Evolutionary conservation across 2,113 vertebrate genomes (phyloP).

Genomic region (Notothenia coriiceps): DNA sequence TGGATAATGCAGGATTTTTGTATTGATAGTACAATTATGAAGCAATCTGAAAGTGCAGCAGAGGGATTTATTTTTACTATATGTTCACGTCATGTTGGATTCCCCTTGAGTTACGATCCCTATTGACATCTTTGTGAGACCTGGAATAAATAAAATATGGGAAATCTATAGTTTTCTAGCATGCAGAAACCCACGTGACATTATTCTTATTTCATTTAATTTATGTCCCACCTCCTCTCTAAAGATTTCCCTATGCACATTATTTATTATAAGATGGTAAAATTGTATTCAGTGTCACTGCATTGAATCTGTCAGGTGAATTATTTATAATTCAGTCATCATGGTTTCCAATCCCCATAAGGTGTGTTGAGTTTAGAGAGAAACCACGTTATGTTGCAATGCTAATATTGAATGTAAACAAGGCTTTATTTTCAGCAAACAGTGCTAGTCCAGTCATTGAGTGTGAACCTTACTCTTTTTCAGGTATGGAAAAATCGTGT

Average conservation of each 20-base stretch:
- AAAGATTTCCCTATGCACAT: conserved; percentile 27
- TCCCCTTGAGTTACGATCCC: conserved; percentile 28
- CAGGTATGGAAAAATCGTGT: conserved; percentile 95
- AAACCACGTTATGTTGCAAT: background rate
- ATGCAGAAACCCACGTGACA: conserved; percentile 22
- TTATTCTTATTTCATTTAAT: conserved; percentile 34
- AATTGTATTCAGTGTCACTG: conserved; percentile 41
- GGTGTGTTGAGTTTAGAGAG: conserved; percentile 1
- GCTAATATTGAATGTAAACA: conserved; percentile 11
- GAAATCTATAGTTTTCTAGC: conserved; percentile 38
- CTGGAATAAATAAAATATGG: conserved; percentile 27
- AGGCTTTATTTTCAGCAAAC: background rate
- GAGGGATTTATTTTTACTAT: conserved; percentile 1
- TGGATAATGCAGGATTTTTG: conserved; percentile 37
- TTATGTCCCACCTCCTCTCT: background rate
- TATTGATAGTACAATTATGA: conserved; percentile 1
- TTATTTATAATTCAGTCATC: conserved; percentile 39
- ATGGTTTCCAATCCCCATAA: background rate
- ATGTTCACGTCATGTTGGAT: conserved; percentile 33
- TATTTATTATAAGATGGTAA: conserved; percentile 46
- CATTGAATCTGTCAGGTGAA: conserved; percentile 4
- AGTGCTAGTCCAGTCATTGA: background rate
- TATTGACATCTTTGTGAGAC: conserved; percentile 20
- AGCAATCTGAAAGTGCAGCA: conserved; percentile 21
- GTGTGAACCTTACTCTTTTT: conserved; percentile 49